A percentile compares a stretch with the other conserved stretches of the same genome.
Evolutionary conservation across 1,140 invertebrate species (phyloP).

Genomic region (Zaprionus ornatus): DNA sequence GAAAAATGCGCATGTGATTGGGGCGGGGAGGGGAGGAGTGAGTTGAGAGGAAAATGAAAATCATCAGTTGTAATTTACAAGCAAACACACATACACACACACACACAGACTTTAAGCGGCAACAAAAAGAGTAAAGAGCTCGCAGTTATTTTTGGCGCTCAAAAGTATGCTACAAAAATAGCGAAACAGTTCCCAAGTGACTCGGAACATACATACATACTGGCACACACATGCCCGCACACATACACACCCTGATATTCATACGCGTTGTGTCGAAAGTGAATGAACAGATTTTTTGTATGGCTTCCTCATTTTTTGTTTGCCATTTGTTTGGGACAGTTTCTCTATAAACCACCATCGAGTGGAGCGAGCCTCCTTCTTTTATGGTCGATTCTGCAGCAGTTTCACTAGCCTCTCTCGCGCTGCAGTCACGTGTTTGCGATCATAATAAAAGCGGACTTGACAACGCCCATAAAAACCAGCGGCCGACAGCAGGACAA

Average conservation of each 20-base stretch:
- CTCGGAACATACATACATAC: background rate
- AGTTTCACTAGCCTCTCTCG: conserved; percentile 26
- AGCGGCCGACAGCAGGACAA: conserved; percentile 35
- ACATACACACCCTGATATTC: background rate
- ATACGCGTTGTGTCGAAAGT: conserved; percentile 34
- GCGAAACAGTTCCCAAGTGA: background rate
- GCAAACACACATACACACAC: conserved; percentile 11
- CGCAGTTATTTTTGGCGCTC: conserved; percentile 35
- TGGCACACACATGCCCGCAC: background rate
- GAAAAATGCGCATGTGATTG: background rate
- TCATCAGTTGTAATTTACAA: conserved; percentile 71
- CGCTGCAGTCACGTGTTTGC: conserved; percentile 51
- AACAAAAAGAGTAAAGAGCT: conserved; percentile 7
- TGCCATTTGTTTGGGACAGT: background rate
- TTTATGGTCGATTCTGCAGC: conserved; percentile 32
- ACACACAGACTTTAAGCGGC: background rate
- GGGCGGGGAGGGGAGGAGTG: background rate
- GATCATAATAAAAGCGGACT: conserved; percentile 59
- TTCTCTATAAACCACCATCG: conserved; percentile 18
- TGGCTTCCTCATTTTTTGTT: background rate
- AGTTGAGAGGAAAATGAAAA: conserved; percentile 32
- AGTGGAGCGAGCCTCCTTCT: background rate
- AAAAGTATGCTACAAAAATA: conserved; percentile 44
- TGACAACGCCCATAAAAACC: conserved; percentile 54
- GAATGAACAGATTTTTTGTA: conserved; percentile 17